Evolutionary conservation across 2,797 vertebrate genomes (phyloP), one percentile per base, ranked within the genome.

Genomic region (Leptoclinus maculatus): DNA sequence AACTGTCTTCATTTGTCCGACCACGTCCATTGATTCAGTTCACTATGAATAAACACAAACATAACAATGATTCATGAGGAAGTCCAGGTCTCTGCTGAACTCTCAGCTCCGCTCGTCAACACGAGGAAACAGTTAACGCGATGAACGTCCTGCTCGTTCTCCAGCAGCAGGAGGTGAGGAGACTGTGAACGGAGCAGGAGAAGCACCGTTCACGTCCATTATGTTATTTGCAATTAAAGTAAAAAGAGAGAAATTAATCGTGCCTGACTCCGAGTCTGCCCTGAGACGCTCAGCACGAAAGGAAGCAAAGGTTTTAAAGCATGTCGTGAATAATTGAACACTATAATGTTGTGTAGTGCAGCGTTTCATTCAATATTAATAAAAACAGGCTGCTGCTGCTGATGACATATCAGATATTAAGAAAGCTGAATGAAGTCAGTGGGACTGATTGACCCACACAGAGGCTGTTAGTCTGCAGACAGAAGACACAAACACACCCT

Each of bases 351-450:
- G 29, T 66, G 51, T 29, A 82, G 76, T 71, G 83, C 76, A 36
- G 43, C 39, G 1, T 79, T 68, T 74, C 83, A 85, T 84, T 63
- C 76, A 88, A 71, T 83, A 85, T 87, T 76, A 9, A 83, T 82
- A 45, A 62, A 83, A 86, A 57, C 6, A 60, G 0, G 7, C 66
- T 34, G 77, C 63, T 34, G 77, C 63, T 49, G 49, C 74, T 57
- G 71, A 70, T 41, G 69, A 78, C 71, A 51, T 16, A 7, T 63
- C 23, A 49, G 39, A 63, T 19, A 67, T 65, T 14, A 56, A 72
- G 65, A 21, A 76, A 65, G 71, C 78, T 82, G 80, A 66, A 74
- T 73, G 59, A 19, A 73, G 63, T 7, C 32, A 27, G 21, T 86
- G 79, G 63, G 53, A 21, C 13, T 21, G 60, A 62, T 43, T 29